These are phyloP conservation scores for Odontocolon sp. DNA, from an alignment of 2,888 invertebrate genomes.

Conservation along the genomic window DNA sequence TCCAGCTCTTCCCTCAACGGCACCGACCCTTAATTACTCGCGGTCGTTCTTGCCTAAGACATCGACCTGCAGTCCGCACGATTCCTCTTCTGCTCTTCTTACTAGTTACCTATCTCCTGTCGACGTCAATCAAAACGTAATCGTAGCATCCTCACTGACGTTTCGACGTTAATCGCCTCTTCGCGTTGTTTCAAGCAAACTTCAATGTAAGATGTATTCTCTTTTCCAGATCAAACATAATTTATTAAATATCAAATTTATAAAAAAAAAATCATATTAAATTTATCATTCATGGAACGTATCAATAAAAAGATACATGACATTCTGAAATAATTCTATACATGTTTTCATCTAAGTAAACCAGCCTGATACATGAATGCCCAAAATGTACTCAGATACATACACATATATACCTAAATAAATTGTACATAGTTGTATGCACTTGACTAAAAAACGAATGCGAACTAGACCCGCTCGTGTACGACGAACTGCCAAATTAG, in stretches of 20 bases:
- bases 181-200: background rate
- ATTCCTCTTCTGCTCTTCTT: conserved; percentile 40
- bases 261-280: too few species aligned
- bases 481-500: conserved; percentile 48
- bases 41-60: conserved; percentile 54
- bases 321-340: too few species aligned
- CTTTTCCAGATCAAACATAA: too few species aligned
- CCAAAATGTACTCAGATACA: too few species aligned
- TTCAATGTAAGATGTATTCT: background rate
- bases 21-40: conserved; percentile 57
- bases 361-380: too few species aligned
- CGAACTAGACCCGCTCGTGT: background rate
- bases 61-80: conserved; percentile 46
- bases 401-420: too few species aligned
- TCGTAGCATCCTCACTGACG: background rate
- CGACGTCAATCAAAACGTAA: conserved; percentile 18
- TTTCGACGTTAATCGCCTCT: background rate
- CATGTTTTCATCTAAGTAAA: too few species aligned
- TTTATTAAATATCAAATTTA: too few species aligned
- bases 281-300: too few species aligned
- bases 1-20: conserved; percentile 34
- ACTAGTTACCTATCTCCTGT: background rate
- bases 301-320: too few species aligned
- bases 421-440: background rate
- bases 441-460: background rate